These are phyloP conservation scores for Climacteris rufus DNA, from an alignment of 2,113 vertebrate genomes.

Conservation along the genomic window DNA sequence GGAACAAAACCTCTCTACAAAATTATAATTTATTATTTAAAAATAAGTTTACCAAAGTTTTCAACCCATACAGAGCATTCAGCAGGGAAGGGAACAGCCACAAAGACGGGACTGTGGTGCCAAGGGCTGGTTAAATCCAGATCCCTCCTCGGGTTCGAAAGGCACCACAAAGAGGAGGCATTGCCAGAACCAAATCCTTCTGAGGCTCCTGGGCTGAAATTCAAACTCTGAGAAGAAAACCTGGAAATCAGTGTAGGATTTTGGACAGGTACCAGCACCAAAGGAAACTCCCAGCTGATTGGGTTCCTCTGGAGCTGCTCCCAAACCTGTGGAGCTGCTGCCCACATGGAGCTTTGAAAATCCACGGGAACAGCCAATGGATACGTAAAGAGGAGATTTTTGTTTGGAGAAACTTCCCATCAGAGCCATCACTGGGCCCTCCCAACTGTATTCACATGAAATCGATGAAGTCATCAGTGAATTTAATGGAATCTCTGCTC, in stretches of 20 bases:
- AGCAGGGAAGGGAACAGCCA: background rate
- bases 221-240: background rate
- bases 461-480: background rate
- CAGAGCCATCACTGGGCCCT: background rate
- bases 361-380: background rate
- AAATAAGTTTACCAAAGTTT: background rate
- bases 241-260: background rate
- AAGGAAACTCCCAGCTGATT: background rate
- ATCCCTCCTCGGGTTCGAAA: background rate
- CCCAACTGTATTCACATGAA: background rate
- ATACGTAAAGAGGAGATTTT: background rate
- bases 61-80: background rate
- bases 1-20: no score
- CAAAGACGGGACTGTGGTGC: background rate
- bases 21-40: no score
- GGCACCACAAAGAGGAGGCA: background rate
- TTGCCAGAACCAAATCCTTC: background rate
- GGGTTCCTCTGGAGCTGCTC: background rate
- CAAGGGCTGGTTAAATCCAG: background rate
- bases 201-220: background rate
- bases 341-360: no score
- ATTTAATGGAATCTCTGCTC: background rate
- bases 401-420: background rate
- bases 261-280: background rate
- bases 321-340: background rate